Conservation (phyloP, 2,888 invertebrate genomes). For the Scotopteryx bipunctaria region DNA sequence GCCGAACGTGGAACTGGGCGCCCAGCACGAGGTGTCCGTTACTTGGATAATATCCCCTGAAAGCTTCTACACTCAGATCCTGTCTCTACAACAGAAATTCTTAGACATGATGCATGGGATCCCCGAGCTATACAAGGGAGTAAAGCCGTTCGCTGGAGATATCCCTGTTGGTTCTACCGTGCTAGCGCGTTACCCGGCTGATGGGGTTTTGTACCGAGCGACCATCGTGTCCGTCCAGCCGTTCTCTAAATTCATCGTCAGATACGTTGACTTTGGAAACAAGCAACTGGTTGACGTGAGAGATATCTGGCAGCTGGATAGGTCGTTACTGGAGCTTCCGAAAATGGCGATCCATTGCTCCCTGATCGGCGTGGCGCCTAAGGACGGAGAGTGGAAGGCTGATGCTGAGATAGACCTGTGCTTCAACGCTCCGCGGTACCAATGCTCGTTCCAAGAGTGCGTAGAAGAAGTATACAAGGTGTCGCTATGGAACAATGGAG, state of each 20-base stretch:
- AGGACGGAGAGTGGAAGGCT: slow-evolving; percentile 83
- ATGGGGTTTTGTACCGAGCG: slow-evolving; percentile 88
- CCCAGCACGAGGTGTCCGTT: slow-evolving; percentile 83
- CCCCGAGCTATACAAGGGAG: slow-evolving; percentile 85
- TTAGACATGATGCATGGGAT: slow-evolving; percentile 88
- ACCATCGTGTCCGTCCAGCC: slow-evolving; percentile 84
- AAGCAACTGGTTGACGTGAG: slow-evolving; percentile 84
- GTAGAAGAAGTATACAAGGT: slow-evolving; percentile 76
- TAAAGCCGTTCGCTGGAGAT: slow-evolving; percentile 63
- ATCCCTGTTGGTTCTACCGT: slow-evolving; percentile 85
- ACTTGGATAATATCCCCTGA: slow-evolving; percentile 91
- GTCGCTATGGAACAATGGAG: slow-evolving; percentile 73
- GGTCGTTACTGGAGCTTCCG: slow-evolving; percentile 85
- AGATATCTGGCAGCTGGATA: slow-evolving; percentile 88
- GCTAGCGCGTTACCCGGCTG: slow-evolving; percentile 87
- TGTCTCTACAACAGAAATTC: slow-evolving; percentile 81
- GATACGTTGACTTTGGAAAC: slow-evolving; percentile 91
- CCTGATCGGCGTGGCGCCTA: slow-evolving; percentile 84
- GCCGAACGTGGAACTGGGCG: slow-evolving; percentile 74
- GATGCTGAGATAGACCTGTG: slow-evolving; percentile 81
- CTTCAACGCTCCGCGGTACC: slow-evolving; percentile 84
- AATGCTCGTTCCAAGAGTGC: slow-evolving; percentile 81
- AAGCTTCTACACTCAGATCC: slow-evolving; percentile 86
- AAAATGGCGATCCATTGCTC: slow-evolving; percentile 88
- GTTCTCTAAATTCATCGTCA: slow-evolving; percentile 85